Percentiles rank a stretch among this genome's conserved stretches.
These are phyloP conservation scores for Pseudopipra pipra DNA, from an alignment of 2,113 vertebrate species.

Conservation along the genomic window DNA sequence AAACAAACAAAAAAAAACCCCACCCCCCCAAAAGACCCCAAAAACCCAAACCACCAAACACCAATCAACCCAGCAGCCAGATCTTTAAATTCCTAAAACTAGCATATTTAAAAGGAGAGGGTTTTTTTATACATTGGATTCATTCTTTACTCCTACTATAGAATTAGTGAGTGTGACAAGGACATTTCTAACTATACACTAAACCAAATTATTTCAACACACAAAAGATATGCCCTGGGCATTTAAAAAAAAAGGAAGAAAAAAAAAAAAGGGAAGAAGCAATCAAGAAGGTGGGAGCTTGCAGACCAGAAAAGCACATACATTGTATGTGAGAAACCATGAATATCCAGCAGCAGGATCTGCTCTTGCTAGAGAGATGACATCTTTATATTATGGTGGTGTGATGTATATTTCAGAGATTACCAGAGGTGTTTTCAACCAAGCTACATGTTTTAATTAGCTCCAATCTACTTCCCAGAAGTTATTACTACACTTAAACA, in stretches of 20 bases:
- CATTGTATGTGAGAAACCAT: background rate
- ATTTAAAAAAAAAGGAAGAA: background rate
- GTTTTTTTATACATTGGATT: background rate
- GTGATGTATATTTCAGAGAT: background rate
- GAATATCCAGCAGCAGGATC: background rate
- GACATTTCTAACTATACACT: conserved; percentile 38
- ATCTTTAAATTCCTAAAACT: conserved; percentile 9
- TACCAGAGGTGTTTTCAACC: background rate
- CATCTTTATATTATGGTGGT: background rate
- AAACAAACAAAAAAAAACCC: background rate
- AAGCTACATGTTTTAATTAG: background rate
- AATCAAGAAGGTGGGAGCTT: background rate
- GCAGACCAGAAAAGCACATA: background rate
- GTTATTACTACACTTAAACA: background rate
- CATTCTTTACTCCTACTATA: conserved; percentile 38
- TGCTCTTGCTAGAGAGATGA: background rate
- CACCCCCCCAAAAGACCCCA: background rate
- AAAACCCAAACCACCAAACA: background rate
- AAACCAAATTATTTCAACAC: conserved; percentile 17
- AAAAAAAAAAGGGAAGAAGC: background rate
- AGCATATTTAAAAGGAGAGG: background rate
- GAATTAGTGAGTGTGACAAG: background rate
- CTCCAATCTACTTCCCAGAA: background rate
- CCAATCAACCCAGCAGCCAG: background rate
- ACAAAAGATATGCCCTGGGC: background rate